Evolutionary conservation across 2,797 vertebrate species (phyloP).

Genomic region (Hippopotamyrus pictus): DNA sequence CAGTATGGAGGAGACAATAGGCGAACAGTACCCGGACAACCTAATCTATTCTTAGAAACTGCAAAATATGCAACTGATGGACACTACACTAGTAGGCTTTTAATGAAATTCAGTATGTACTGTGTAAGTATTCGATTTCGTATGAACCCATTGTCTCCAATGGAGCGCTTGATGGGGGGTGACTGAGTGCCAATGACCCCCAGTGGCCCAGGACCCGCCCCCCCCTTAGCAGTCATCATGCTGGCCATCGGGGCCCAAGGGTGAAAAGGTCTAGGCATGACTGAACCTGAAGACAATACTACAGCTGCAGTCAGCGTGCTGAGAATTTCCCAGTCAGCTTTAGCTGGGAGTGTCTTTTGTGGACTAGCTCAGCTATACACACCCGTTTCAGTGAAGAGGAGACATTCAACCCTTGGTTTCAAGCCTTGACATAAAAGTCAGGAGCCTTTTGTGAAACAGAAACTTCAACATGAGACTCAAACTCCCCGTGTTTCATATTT

Average conservation of each 20-base stretch:
- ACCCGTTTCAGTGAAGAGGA: neutral
- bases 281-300: neutral
- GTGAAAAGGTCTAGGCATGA: neutral
- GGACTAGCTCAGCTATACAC: neutral
- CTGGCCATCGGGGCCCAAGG: slow-evolving; percentile 25
- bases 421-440: neutral
- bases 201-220: neutral
- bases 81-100: neutral
- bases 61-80: neutral
- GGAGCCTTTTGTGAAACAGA: neutral
- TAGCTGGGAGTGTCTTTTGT: neutral
- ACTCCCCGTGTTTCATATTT: neutral
- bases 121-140: neutral
- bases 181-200: neutral
- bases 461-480: neutral
- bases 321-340: slow-evolving; percentile 2
- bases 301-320: neutral
- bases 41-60: neutral
- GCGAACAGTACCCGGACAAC: neutral
- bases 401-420: neutral
- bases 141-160: neutral
- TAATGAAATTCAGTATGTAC: neutral
- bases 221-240: slow-evolving; percentile 24
- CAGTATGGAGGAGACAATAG: neutral
- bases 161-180: neutral